A percentile compares a stretch with the other conserved stretches of the same genome.
Evolutionary conservation across 2,113 vertebrate genomes (phyloP).

Genomic region (Rousettus leschenaultii): DNA sequence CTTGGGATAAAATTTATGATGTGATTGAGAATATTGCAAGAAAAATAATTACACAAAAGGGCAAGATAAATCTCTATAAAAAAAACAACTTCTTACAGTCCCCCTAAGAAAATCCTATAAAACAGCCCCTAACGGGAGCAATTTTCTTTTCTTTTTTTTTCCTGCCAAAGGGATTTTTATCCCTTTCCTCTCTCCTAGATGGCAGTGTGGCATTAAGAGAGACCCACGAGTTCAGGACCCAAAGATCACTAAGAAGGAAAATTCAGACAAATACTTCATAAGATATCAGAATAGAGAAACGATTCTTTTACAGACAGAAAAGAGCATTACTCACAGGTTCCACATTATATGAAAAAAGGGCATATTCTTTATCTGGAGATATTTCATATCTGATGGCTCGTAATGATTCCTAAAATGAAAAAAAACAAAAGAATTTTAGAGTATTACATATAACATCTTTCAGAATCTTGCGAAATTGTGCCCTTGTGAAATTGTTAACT

Average conservation of each 20-base stretch:
- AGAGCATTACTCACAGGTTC: constrained; percentile 86
- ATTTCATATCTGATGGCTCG: constrained; percentile 94
- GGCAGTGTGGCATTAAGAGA: constrained; percentile 68
- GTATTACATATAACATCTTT: neutral
- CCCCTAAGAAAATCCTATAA: constrained; percentile 34
- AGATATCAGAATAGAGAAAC: neutral
- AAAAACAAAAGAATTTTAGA: constrained; percentile 36
- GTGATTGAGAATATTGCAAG: constrained; percentile 35
- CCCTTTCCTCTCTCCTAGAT: constrained; percentile 75
- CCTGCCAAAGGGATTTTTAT: neutral
- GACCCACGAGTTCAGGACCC: neutral
- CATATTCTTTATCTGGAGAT: constrained; percentile 94
- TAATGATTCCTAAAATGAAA: constrained; percentile 89
- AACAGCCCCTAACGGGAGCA: neutral
- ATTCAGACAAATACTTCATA: neutral
- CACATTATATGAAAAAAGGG: constrained; percentile 93
- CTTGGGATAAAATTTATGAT: constrained; percentile 67
- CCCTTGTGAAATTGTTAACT: neutral
- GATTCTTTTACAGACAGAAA: neutral
- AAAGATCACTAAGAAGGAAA: neutral
- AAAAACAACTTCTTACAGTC: constrained; percentile 58
- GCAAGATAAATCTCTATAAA: constrained; percentile 41
- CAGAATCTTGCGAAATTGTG: too few species aligned
- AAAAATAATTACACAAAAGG: constrained; percentile 26
- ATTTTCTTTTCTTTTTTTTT: neutral